Conservation (phyloP, 1,140 invertebrate genomes). For the Papilio polytes region DNA sequence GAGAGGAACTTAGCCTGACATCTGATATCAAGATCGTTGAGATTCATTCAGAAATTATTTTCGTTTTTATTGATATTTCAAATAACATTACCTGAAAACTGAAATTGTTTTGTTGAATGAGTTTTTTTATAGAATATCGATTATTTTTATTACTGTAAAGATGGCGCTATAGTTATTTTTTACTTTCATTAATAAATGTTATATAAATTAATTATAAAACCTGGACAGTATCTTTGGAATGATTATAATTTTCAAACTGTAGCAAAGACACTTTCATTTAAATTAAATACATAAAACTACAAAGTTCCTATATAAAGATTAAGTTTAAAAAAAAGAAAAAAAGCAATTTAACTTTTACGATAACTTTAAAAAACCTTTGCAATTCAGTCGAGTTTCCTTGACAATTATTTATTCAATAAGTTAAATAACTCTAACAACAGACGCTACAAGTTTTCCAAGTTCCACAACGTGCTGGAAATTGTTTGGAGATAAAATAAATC, state of each 20-base stretch:
- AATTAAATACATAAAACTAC: no score
- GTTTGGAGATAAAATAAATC: constrained; percentile 8
- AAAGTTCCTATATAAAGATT: not conserved
- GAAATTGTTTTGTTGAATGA: not conserved
- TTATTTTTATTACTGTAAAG: not conserved
- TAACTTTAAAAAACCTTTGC: constrained; percentile 7
- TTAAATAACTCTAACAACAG: constrained; percentile 3
- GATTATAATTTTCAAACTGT: no score
- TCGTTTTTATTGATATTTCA: not conserved
- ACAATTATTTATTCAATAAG: constrained; percentile 16
- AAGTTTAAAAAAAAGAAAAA: not conserved
- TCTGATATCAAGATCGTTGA: not conserved
- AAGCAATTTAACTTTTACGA: not conserved
- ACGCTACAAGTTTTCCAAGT: constrained; percentile 12
- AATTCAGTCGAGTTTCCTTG: not conserved
- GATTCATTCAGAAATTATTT: not conserved
- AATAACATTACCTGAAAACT: not conserved
- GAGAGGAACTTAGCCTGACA: not conserved
- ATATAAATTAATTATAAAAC: no score
- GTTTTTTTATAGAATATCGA: not conserved
- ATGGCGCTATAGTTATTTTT: no score
- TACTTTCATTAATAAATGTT: no score
- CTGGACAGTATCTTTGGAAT: no score
- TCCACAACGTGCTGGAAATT: not conserved
- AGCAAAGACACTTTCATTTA: no score